These are phyloP conservation scores for Takifugu flavidus DNA, from an alignment of 2,113 vertebrate species.

Conservation along the genomic window DNA sequence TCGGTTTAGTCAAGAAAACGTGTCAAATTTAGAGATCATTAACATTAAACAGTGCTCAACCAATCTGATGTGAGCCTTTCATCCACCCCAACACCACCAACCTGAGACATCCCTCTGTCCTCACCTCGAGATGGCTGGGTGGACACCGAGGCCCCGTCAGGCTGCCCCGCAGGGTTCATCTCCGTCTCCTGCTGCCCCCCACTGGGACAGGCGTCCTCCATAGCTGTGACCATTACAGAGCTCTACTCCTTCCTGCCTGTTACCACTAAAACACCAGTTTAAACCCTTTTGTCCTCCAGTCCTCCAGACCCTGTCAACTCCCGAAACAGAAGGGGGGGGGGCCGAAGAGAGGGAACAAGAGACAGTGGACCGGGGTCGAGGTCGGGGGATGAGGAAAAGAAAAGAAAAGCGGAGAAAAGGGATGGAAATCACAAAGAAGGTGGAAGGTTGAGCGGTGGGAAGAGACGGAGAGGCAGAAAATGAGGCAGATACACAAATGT, in stretches of 20 bases:
- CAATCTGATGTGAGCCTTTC: background rate
- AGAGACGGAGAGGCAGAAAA: conserved; percentile 26
- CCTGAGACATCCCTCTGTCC: conserved; percentile 25
- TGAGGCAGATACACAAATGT: conserved; percentile 55
- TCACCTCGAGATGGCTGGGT: conserved; percentile 62
- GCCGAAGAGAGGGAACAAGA: conserved; percentile 23
- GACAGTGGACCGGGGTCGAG: conserved; percentile 43
- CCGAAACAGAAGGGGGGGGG: conserved; percentile 13
- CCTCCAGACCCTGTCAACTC: conserved; percentile 29
- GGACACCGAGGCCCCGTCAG: conserved; percentile 11
- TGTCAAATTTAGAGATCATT: no score
- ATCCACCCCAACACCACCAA: background rate
- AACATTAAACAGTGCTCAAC: background rate
- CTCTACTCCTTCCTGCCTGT: background rate
- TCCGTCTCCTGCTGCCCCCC: conserved; percentile 55
- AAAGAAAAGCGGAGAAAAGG: conserved; percentile 12
- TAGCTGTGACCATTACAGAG: conserved; percentile 65
- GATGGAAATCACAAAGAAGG: conserved; percentile 3
- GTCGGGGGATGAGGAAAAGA: conserved; percentile 12
- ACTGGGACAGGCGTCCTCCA: conserved; percentile 65
- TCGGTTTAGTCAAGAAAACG: no score
- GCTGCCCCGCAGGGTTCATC: conserved; percentile 39
- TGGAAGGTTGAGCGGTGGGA: conserved; percentile 13
- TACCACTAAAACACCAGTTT: conserved; percentile 47
- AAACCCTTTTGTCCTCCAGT: conserved; percentile 41